Conservation (phyloP, 1,140 invertebrate species). For the Atta texana region DNA sequence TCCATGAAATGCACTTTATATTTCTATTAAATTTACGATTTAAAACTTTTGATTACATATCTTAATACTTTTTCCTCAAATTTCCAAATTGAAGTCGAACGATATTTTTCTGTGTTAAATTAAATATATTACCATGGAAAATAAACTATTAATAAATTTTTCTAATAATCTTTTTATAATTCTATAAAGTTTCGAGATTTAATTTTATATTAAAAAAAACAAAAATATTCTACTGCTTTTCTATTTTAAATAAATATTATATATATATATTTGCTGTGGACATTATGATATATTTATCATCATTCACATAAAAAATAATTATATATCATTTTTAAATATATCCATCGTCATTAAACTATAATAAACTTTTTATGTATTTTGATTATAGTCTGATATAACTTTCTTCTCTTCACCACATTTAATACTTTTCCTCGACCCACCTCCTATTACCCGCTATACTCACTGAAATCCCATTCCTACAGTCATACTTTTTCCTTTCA, state of each 20-base stretch:
- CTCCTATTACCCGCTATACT: not conserved
- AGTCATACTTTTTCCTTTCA: slow-evolving; percentile 52
- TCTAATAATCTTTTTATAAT: not conserved
- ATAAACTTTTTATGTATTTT: not conserved
- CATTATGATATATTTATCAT: not conserved
- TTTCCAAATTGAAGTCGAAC: not conserved
- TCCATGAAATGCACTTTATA: not conserved
- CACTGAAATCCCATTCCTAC: slow-evolving; percentile 40
- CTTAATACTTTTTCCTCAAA: not conserved
- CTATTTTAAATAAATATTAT: not conserved
- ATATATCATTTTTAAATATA: not conserved
- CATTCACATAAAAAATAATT: not conserved
- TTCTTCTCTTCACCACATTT: slow-evolving; percentile 19
- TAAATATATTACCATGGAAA: not conserved
- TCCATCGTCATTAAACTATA: not conserved
- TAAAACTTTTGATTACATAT: not conserved
- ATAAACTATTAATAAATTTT: not conserved
- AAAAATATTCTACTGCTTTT: not conserved
- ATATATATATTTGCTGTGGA: not conserved
- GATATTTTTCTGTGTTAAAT: too few species aligned
- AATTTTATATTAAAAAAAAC: not conserved
- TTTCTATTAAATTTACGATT: not conserved
- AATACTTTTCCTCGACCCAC: slow-evolving; percentile 18
- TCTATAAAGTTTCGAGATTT: not conserved
- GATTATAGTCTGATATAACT: not conserved